Conservation (phyloP, 2,888 invertebrate genomes). For the Tinea pellionella region DNA sequence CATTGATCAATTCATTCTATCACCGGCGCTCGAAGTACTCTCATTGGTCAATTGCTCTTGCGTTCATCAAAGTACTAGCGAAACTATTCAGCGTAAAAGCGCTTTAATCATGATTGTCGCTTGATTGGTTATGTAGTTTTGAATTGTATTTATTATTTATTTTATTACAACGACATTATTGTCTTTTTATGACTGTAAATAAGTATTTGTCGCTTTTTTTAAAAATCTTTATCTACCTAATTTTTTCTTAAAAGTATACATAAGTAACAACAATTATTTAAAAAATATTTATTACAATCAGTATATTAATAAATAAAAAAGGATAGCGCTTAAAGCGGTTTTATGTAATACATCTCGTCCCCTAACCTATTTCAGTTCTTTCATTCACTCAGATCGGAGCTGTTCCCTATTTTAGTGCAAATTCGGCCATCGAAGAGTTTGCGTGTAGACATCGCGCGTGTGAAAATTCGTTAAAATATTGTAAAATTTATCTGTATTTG, state of each 20-base stretch:
- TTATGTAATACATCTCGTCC: slow-evolving; percentile 34
- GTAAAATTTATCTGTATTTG: neutral
- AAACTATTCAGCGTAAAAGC: neutral
- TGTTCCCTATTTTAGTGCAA: slow-evolving; percentile 24
- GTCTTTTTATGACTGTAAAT: too few relatives aligned
- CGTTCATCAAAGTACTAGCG: slow-evolving; percentile 5
- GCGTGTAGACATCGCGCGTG: neutral
- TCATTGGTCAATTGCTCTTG: slow-evolving; percentile 16
- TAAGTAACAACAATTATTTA: too few relatives aligned
- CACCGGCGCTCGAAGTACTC: neutral
- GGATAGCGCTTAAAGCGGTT: slow-evolving; percentile 29
- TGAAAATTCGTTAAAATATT: neutral
- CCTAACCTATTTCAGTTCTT: slow-evolving; percentile 50
- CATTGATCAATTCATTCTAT: slow-evolving; percentile 13
- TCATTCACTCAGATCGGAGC: slow-evolving; percentile 32
- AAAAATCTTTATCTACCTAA: too few relatives aligned
- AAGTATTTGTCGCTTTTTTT: too few relatives aligned
- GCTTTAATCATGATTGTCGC: neutral
- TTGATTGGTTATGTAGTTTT: neutral
- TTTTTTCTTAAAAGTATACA: too few relatives aligned
- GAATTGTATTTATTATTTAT: too few relatives aligned
- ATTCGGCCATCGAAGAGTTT: slow-evolving; percentile 20
- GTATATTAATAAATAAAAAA: neutral
- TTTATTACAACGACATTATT: too few relatives aligned
- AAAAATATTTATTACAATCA: too few relatives aligned